A percentile compares a stretch with the other conserved stretches of the same genome.
These are phyloP conservation scores for Oeneis ivallda DNA, from an alignment of 2,888 invertebrate genomes.

Conservation along the genomic window DNA sequence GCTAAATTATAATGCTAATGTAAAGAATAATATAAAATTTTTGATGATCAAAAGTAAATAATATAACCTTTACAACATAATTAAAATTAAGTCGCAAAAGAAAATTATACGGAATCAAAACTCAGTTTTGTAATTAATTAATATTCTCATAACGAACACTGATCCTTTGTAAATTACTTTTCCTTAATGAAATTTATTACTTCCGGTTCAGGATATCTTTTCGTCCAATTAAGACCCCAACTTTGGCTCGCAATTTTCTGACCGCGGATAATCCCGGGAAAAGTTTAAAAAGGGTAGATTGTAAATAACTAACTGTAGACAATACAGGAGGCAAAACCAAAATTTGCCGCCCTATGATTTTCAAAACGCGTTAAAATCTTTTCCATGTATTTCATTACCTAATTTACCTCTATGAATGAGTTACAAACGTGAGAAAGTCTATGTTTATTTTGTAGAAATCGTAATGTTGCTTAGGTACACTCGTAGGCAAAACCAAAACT, in stretches of 20 bases:
- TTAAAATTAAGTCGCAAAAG: background rate
- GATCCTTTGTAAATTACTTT: constrained; percentile 26
- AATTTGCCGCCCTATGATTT: background rate
- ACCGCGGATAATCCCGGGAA: constrained; percentile 17
- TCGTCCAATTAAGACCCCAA: constrained; percentile 21
- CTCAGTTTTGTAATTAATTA: constrained; percentile 8
- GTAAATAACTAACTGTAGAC: constrained; percentile 11
- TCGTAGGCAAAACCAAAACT: no score
- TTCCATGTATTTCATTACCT: no score
- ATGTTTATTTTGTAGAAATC: no score
- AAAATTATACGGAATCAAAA: background rate
- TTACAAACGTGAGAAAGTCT: no score
- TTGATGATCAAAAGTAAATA: no score
- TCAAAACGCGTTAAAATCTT: no score
- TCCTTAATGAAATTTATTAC: constrained; percentile 22
- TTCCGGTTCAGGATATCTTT: constrained; percentile 21
- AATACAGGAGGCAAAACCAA: background rate
- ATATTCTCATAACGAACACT: constrained; percentile 20
- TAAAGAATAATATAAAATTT: no score
- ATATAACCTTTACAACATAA: background rate
- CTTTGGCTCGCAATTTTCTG: constrained; percentile 19
- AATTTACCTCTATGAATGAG: no score
- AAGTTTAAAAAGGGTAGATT: constrained; percentile 13
- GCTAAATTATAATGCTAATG: no score
- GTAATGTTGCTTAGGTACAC: no score